A percentile compares a stretch with the other conserved stretches of the same genome.
Evolutionary conservation across 2,888 invertebrate species (phyloP).

Genomic region (Tortrix viridana): DNA sequence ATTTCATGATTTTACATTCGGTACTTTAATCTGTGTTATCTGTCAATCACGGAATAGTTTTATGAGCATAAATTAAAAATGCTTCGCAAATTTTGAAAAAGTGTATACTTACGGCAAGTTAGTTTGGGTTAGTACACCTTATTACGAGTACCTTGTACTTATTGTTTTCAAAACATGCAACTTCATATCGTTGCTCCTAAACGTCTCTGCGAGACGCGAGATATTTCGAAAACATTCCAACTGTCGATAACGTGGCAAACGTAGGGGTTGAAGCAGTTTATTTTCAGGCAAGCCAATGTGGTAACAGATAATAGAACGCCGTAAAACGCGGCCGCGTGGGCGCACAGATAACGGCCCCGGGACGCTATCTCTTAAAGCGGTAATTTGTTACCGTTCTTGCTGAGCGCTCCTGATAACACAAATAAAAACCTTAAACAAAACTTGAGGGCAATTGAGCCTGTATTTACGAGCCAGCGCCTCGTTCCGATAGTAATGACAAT

Average conservation of each 20-base stretch:
- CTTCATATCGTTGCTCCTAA: constrained; percentile 28
- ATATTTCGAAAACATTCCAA: constrained; percentile 53
- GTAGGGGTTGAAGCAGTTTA: constrained; percentile 63
- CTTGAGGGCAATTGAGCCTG: constrained; percentile 48
- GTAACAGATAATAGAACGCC: constrained; percentile 71
- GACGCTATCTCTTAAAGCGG: constrained; percentile 70
- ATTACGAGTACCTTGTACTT: too few relatives aligned
- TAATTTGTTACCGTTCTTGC: constrained; percentile 72
- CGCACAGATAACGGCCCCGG: constrained; percentile 66
- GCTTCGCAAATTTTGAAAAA: too few relatives aligned
- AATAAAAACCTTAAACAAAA: constrained; percentile 51
- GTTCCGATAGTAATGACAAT: constrained; percentile 5
- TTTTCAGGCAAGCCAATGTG: constrained; percentile 70
- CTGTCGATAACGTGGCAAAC: constrained; percentile 50
- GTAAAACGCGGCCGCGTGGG: constrained; percentile 73
- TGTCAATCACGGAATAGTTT: too few relatives aligned
- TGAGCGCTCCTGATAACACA: constrained; percentile 61
- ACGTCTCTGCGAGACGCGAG: constrained; percentile 33
- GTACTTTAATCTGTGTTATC: too few relatives aligned
- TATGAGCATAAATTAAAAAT: too few relatives aligned
- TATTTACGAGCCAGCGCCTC: constrained; percentile 22
- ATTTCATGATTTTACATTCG: too few relatives aligned
- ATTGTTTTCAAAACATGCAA: constrained; percentile 9
- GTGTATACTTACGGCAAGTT: too few relatives aligned
- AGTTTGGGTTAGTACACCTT: too few relatives aligned